Base-by-base conservation (phyloP, 2,888 invertebrate genomes). In the Cetonia aurata region DNA sequence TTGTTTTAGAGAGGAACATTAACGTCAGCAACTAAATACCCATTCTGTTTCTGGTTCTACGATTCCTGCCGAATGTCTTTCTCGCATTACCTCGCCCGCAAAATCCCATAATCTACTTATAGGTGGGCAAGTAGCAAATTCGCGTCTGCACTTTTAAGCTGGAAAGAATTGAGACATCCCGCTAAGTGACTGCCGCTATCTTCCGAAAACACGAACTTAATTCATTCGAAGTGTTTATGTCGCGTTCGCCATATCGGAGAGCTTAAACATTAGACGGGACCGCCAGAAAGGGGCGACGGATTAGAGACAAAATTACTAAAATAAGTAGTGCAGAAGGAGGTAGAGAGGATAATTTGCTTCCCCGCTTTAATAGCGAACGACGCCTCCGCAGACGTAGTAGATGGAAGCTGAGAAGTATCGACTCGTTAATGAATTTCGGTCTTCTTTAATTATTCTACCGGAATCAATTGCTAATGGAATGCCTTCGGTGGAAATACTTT, bases 281-380 rank as follows among this genome's bases (percentile, higher is more conserved):
- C 31, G 55, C 33, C 13, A 33, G 31, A 56, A 56, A 56, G 55
- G n/a, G 31, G 8, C 33, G 33, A 56, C 33, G 55, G 55, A 56
- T 56, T 56, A 56, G 31, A 56, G 48, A n/a, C 33, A 31, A 56
- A 56, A 56, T 56, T n/a, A 37, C 55, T 56, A 33, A 56, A 56
- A 56, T 56, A 56, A 13, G 55, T 56, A 56, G 37, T 37, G 9
- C 25, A 25, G 25, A 25, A 10, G 8, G 37, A 8, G 37, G 10
- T 3, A 37, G 37, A 37, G 31, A 33, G 31, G 37, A 56, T 33
- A 56, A 56, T 56, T 56, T 56, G 15, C 55, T 56, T 13, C 37
- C 33, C 13, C 55, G 55, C 25, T 56, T 56, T 56, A 56, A 33
- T 56, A 33, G 25, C 55, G 33, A 25, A 9, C 55, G 33, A 33